These are phyloP conservation scores for Epistrophella euchroma DNA, from an alignment of 2,888 invertebrate species.

Conservation along the genomic window DNA sequence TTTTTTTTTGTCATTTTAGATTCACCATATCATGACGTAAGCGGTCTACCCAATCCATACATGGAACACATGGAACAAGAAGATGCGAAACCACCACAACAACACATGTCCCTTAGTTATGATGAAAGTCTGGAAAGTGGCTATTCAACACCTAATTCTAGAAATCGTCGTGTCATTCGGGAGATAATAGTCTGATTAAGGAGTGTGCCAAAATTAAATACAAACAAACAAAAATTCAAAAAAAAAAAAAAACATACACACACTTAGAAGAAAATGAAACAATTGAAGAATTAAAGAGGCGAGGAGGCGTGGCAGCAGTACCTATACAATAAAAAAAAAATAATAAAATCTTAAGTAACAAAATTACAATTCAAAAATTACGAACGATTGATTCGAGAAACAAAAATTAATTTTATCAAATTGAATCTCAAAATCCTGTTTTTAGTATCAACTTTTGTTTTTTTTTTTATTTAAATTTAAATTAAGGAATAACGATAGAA, in stretches of 20 bases:
- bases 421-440: slow-evolving; percentile 28
- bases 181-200: slow-evolving; percentile 92
- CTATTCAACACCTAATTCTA: slow-evolving; percentile 96
- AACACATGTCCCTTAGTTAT: slow-evolving; percentile 94
- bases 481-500: background rate
- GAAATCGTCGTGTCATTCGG: slow-evolving; percentile 95
- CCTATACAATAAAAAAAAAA: slow-evolving; percentile 29
- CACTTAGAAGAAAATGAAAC: background rate
- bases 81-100: slow-evolving; percentile 87
- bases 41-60: slow-evolving; percentile 95
- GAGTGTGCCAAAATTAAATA: slow-evolving; percentile 31
- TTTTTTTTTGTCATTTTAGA: slow-evolving; percentile 84
- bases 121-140: slow-evolving; percentile 97
- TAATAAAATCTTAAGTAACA: background rate
- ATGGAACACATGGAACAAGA: slow-evolving; percentile 93
- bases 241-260: background rate
- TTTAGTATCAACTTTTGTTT: slow-evolving; percentile 9
- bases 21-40: slow-evolving; percentile 97
- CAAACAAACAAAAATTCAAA: background rate
- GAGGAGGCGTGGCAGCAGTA: slow-evolving; percentile 44
- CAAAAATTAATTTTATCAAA: background rate
- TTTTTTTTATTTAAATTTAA: slow-evolving; percentile 19
- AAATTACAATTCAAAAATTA: background rate
- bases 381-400: slow-evolving; percentile 16
- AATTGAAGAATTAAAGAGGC: slow-evolving; percentile 14